Base-by-base conservation (phyloP, 2,797 vertebrate genomes). In the Nyctalus aviator region DNA sequence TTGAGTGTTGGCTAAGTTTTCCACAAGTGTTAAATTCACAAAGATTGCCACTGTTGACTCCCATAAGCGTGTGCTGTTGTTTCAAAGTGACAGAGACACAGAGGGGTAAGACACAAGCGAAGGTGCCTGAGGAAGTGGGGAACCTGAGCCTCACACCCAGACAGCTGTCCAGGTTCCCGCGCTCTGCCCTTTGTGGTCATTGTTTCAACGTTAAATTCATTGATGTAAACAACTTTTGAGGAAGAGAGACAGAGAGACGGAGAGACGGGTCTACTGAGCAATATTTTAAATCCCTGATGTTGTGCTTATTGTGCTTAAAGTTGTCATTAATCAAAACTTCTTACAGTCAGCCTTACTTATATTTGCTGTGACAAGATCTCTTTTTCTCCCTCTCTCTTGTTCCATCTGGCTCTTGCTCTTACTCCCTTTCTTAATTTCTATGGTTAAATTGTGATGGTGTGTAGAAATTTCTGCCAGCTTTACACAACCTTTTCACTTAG, bases 401-500 rank as follows among this genome's bases (percentile, higher is more conserved):
- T 72, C 44, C 2, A 4, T 57, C 44, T 84, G 5, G 0, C 2
- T 35, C 25, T 84, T 17, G 0, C 2, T 41, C 15, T 55, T 5
- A 53, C 23, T 85, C 20, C 84, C n/a, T 55, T 72, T 21, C 30
- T 75, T 82, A 69, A 23, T 94, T 85, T 81, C 17, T 59, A 12
- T 13, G 15, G 4, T 20, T 78, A 79, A 86, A 30, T 46, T 15
- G 18, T 81, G 32, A 5, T 71, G 50, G 4, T 69, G 30, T 32
- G 23, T 84, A 37, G 66, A 88, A 72, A 53, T 84, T 66, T 94
- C 32, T 79, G 37, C 37, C n/a, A 37, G 21, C 59, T 81, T 92
- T 81, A 55, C 14, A 66, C 6, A 53, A 32, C 11, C 32, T 94
- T 79, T 94, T n/a, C 66, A 48, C 57, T 69, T 86, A 84, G 35